Percentiles rank a stretch among this genome's conserved stretches.
These are phyloP conservation scores for Drosophila gunungcola DNA, from an alignment of 1,140 invertebrate genomes.

Conservation along the genomic window DNA sequence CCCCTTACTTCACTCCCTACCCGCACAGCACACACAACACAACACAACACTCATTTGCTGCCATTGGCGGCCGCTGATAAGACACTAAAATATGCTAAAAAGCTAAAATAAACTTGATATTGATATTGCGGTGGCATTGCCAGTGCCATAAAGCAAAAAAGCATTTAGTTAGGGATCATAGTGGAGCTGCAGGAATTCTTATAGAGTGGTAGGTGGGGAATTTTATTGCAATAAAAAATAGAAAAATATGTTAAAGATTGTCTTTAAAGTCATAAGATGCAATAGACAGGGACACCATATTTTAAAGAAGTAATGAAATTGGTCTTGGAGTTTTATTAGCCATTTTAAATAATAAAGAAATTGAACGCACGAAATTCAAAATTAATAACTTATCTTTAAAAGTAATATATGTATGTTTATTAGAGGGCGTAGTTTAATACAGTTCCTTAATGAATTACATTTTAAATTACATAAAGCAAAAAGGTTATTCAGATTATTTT, in stretches of 20 bases:
- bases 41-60: conserved; percentile 65
- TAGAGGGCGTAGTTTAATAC: too few relatives aligned
- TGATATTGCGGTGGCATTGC: conserved; percentile 70
- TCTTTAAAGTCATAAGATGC: conserved; percentile 9
- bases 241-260: conserved; percentile 8
- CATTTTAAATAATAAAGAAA: not conserved
- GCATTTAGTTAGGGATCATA: conserved; percentile 56
- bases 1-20: not conserved
- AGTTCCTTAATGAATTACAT: too few relatives aligned
- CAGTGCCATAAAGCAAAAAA: conserved; percentile 71
- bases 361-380: too few relatives aligned
- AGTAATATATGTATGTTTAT: too few relatives aligned
- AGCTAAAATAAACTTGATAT: conserved; percentile 74
- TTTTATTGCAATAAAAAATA: conserved; percentile 7
- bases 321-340: too few relatives aligned
- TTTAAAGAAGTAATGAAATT: not conserved
- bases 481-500: too few relatives aligned
- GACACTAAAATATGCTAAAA: conserved; percentile 80
- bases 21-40: not conserved
- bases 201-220: conserved; percentile 6
- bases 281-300: conserved; percentile 20
- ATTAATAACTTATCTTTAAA: too few relatives aligned
- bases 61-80: conserved; percentile 63
- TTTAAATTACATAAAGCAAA: too few relatives aligned
- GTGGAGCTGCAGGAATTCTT: too few relatives aligned